Conservation (phyloP, 2,113 vertebrate species). For the Calonectris borealis region DNA sequence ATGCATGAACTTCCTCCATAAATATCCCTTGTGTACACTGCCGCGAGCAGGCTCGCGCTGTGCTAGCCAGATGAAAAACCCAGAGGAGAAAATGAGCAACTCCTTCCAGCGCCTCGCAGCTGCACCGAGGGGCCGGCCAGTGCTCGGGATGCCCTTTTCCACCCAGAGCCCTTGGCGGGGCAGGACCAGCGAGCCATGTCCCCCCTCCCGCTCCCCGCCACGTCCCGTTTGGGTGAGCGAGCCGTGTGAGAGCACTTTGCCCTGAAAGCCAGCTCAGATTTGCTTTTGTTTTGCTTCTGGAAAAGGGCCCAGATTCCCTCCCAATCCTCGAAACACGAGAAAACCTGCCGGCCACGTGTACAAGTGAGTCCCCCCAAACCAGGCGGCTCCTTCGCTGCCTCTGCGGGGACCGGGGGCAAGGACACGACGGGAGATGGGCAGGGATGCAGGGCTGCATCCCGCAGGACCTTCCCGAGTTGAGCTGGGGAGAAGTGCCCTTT, state of each 20-base stretch:
- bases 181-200: neutral
- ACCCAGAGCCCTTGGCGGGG: neutral
- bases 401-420: rapidly evolving
- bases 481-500: neutral
- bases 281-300: conserved; percentile 58
- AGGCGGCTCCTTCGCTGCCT: rapidly evolving
- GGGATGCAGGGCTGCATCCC: neutral
- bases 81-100: conserved; percentile 2
- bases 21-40: conserved; percentile 31
- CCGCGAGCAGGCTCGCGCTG: neutral
- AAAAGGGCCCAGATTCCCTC: conserved; percentile 58
- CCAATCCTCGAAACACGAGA: neutral
- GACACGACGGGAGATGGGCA: rapidly evolving
- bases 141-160: neutral
- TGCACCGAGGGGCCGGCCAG: neutral
- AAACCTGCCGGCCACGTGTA: conserved; percentile 53
- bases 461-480: rapidly evolving
- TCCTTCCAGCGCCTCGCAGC: conserved; percentile 27
- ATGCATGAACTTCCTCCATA: conserved; percentile 79
- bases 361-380: neutral
- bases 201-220: neutral
- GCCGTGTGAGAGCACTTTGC: neutral
- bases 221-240: neutral
- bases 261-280: neutral
- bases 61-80: conserved; percentile 46